Evolutionary conservation across 2,113 vertebrate genomes (phyloP).

Genomic region (Edolisoma coerulescens): DNA sequence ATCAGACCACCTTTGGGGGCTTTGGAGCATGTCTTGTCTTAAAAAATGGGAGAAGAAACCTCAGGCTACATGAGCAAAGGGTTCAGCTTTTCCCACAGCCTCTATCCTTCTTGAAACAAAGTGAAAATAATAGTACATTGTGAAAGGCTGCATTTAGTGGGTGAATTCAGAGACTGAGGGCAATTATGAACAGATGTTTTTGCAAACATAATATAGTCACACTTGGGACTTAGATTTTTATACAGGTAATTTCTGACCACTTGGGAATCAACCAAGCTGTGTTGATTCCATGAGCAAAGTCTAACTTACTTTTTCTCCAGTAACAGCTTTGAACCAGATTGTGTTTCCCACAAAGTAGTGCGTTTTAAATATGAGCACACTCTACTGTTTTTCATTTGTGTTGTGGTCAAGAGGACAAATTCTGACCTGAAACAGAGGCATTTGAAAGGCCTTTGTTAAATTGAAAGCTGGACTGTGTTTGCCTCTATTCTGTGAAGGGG

Average conservation of each 20-base stretch:
- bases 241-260: neutral
- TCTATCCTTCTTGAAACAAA: neutral
- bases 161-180: neutral
- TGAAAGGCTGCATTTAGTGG: neutral
- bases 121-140: neutral
- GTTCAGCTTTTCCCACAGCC: neutral
- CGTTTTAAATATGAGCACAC: neutral
- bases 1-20: neutral
- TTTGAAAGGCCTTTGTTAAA: neutral
- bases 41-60: neutral
- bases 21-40: neutral
- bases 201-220: rapidly evolving
- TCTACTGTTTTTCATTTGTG: neutral
- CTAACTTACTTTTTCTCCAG: neutral
- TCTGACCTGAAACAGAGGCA: neutral
- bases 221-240: neutral
- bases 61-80: neutral
- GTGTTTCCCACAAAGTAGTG: neutral
- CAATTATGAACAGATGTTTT: neutral
- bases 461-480: neutral
- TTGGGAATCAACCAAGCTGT: neutral
- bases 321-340: neutral
- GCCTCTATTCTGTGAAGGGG: neutral
- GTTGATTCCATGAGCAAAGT: neutral
- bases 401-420: neutral